These are phyloP conservation scores for Paramisgurnus dabryanus DNA, from an alignment of 2,113 vertebrate species.

Conservation along the genomic window DNA sequence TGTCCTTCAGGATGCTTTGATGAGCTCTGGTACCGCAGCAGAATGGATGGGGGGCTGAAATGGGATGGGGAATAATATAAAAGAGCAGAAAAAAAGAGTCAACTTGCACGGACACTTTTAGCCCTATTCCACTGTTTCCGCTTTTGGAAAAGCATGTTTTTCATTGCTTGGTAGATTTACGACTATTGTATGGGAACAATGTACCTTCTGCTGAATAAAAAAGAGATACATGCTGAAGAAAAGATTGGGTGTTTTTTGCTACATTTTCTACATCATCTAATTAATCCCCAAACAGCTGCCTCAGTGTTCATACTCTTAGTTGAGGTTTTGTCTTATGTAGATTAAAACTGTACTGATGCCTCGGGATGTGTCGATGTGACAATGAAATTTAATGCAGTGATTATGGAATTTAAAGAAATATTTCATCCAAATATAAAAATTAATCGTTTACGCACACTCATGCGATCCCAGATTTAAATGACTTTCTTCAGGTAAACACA, in stretches of 20 bases:
- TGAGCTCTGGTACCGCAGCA: not conserved
- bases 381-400: too few relatives aligned
- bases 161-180: conserved; percentile 3
- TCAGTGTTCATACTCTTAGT: not conserved
- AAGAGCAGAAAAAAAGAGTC: not conserved
- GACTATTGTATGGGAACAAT: conserved; percentile 32
- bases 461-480: too few relatives aligned
- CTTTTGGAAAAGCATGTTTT: conserved; percentile 14
- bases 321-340: conserved; percentile 4
- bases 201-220: conserved; percentile 1
- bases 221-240: conserved; percentile 1
- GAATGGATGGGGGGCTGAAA: not conserved
- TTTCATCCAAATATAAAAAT: too few relatives aligned
- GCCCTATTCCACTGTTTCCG: not conserved
- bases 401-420: not conserved
- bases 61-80: conserved; percentile 7
- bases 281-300: conserved; percentile 15
- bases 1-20: conserved; percentile 8
- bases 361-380: too few relatives aligned
- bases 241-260: not conserved
- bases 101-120: not conserved
- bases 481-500: too few relatives aligned
- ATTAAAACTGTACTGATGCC: too few relatives aligned
- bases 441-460: too few relatives aligned
- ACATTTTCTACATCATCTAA: conserved; percentile 8